Evolutionary conservation across 2,113 vertebrate species (phyloP).

Genomic region (Pachyramphus minor): DNA sequence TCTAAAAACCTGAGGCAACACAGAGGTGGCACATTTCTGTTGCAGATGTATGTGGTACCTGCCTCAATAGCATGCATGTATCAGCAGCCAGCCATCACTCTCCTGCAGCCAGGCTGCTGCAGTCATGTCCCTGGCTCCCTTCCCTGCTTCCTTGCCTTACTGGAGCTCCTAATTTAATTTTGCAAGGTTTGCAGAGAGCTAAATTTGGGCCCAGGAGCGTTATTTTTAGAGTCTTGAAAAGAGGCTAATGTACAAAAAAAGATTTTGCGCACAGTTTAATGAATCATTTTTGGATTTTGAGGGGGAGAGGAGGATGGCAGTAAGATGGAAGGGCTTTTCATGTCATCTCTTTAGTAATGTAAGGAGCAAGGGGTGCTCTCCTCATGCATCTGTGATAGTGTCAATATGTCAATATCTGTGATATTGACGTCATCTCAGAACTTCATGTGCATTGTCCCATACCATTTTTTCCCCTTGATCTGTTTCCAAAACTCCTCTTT

Average conservation of each 20-base stretch:
- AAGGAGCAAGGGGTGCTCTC: background rate
- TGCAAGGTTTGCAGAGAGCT: background rate
- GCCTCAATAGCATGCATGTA: background rate
- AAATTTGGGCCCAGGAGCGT: background rate
- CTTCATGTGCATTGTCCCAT: background rate
- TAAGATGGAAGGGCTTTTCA: background rate
- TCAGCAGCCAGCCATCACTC: background rate
- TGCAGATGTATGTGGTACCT: background rate
- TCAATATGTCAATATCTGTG: too few species aligned
- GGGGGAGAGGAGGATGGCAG: background rate
- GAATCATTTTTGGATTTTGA: background rate
- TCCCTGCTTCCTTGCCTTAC: background rate
- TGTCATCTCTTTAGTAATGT: background rate
- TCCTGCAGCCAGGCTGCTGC: background rate
- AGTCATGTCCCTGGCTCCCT: background rate
- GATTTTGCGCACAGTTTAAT: conserved; percentile 1
- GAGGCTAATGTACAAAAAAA: conserved; percentile 7
- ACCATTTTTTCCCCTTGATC: background rate
- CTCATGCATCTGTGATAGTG: too few species aligned
- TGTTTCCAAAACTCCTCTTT: background rate
- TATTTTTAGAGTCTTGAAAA: conserved; percentile 38
- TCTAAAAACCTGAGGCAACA: background rate
- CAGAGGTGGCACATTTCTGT: background rate
- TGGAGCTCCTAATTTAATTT: background rate
- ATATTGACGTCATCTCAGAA: background rate